Base-by-base conservation (phyloP, 2,797 vertebrate genomes). In the Hippocampus kuda region DNA sequence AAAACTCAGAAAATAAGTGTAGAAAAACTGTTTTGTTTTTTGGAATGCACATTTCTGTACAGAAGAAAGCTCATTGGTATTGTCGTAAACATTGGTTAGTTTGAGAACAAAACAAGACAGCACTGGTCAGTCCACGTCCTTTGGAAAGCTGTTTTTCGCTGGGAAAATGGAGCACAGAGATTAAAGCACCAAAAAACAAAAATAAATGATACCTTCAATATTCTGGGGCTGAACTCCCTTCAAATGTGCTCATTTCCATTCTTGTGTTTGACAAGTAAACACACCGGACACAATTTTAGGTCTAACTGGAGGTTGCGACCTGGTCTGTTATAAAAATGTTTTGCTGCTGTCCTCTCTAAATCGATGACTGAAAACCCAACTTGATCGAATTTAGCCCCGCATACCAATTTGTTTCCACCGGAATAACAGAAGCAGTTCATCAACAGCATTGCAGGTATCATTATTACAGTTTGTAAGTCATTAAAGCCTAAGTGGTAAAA, bases 31-130 rank as follows among this genome's bases (percentile, higher is more conserved):
- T 92, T 92, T 51, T 46, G 10, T 15, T 51, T 51, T 93, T 93
- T 92, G 90, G 87, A 94, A 90, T 88, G 93, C 93, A 91, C 90
- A 91, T 94, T 92, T 91, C 87, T 91, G 91, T 89, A 91, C 89
- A 90, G 91, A 91, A 87, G 86, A 91, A 92, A 91, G 89, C 91
- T 92, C 90, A 92, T 93, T 93, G 92, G 91, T 92, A 90, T 92
- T 92, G 91, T 92, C 88, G 92, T 92, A 88, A 92, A 92, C 91
- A 91, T 92, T 91, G 87, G 91, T 91, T 87, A 85, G 89, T 90
- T 91, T 88, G 88, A 87, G 84, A 90, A 87, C 79, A 83, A 89
- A 89, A 87, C 77, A 75, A 75, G 81, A 87, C 80, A 82, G 81
- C 77, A 79, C 84, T 75, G 79, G 79, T 86, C 77, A 82, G 83